Percentiles rank a stretch among this genome's conserved stretches.
Conservation (phyloP, 35 echinoderm and acorn worm genomes). For the Heliocidaris tuberculata region DNA sequence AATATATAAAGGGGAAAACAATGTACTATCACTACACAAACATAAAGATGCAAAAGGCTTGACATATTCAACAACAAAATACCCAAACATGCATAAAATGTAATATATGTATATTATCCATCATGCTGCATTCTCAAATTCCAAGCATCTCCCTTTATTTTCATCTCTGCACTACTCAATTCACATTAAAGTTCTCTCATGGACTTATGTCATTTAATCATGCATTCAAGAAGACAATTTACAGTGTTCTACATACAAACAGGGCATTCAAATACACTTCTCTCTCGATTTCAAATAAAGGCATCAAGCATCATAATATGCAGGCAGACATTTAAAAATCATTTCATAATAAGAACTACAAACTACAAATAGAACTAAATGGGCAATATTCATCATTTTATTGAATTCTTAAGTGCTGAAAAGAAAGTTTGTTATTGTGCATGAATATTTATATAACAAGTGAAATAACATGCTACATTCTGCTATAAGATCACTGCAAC, state of each 20-base stretch:
- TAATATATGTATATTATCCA: background rate
- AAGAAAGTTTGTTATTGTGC: background rate
- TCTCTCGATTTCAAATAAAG: background rate
- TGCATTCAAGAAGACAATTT: background rate
- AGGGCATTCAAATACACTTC: background rate
- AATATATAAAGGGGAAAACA: background rate
- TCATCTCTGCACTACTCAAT: background rate
- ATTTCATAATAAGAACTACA: background rate
- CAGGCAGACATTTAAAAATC: background rate
- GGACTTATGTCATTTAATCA: background rate
- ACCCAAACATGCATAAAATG: background rate
- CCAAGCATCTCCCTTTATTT: background rate
- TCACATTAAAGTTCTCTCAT: background rate
- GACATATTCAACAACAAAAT: background rate
- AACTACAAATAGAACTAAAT: background rate
- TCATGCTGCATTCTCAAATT: background rate
- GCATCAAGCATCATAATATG: background rate
- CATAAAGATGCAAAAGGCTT: background rate
- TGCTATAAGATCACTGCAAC: background rate
- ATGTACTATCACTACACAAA: background rate
- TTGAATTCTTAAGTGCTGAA: background rate
- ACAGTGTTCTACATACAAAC: background rate
- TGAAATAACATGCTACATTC: background rate
- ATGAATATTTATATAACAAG: background rate
- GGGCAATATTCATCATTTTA: background rate